These are phyloP conservation scores for Puffinus mauretanicus DNA, from an alignment of 2,113 vertebrate species.

Conservation along the genomic window DNA sequence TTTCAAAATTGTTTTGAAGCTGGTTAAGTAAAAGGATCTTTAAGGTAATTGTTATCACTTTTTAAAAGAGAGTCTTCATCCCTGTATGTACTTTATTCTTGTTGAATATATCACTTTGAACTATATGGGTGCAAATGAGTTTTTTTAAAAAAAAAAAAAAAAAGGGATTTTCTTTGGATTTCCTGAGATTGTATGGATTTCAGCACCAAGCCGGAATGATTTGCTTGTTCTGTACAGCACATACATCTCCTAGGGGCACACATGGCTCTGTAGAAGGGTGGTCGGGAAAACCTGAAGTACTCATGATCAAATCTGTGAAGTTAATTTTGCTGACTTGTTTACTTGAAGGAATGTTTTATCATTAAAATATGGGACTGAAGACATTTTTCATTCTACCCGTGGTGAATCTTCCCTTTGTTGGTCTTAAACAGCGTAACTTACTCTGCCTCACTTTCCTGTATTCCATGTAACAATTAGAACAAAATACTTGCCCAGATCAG, in stretches of 20 bases:
- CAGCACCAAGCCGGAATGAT: background rate
- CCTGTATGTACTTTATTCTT: background rate
- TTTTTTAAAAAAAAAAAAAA: too few species aligned
- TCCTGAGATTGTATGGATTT: background rate
- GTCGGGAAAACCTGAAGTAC: background rate
- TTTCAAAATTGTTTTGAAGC: background rate
- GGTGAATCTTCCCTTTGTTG: background rate
- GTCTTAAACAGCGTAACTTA: background rate
- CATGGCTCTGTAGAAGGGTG: background rate
- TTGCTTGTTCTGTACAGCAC: background rate
- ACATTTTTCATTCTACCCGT: background rate
- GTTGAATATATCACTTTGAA: background rate
- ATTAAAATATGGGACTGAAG: background rate
- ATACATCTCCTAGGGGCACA: background rate
- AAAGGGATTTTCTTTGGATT: background rate
- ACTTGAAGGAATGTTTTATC: background rate
- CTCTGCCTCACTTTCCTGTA: background rate
- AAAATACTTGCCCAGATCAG: background rate
- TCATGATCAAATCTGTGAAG: background rate
- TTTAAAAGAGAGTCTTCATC: background rate
- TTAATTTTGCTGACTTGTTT: background rate
- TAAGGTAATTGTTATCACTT: background rate
- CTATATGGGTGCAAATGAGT: background rate
- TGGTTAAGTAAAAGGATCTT: background rate
- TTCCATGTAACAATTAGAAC: background rate